Conservation (phyloP, 2,888 invertebrate genomes). For the Limnephilus lunatus region DNA sequence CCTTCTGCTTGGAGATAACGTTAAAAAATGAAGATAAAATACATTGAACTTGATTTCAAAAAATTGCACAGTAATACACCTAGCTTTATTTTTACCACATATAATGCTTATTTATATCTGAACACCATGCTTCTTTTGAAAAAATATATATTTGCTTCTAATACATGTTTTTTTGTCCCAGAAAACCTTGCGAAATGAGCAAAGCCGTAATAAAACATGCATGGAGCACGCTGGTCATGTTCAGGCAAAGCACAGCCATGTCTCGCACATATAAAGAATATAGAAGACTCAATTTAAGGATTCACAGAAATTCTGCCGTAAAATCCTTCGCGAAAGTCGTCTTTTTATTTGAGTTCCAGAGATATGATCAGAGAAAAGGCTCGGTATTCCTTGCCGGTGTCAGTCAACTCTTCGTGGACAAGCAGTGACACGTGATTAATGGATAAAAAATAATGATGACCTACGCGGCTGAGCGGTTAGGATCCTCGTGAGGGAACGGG, state of each 20-base stretch:
- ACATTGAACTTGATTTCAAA: too few relatives aligned
- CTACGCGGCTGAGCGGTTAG: too few relatives aligned
- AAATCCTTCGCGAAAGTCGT: neutral
- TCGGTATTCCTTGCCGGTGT: slow-evolving; percentile 25
- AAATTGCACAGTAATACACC: too few relatives aligned
- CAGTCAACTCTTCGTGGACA: neutral
- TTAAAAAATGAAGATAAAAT: too few relatives aligned
- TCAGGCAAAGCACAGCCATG: neutral
- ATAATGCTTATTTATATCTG: too few relatives aligned
- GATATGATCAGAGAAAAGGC: slow-evolving; percentile 26
- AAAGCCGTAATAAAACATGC: neutral
- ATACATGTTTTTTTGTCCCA: neutral
- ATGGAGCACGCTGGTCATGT: neutral
- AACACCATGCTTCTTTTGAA: too few relatives aligned
- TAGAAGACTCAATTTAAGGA: slow-evolving; percentile 9
- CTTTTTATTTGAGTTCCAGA: slow-evolving; percentile 21
- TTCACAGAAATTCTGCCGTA: neutral
- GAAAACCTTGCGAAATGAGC: neutral
- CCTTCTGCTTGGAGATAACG: too few relatives aligned
- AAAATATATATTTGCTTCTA: neutral
- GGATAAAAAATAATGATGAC: too few relatives aligned
- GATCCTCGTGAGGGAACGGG: too few relatives aligned
- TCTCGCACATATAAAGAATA: neutral
- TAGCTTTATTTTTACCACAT: too few relatives aligned
- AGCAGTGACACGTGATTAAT: neutral